Base-by-base conservation (phyloP, 2,888 invertebrate species). In the Diarsia dahlii region DNA sequence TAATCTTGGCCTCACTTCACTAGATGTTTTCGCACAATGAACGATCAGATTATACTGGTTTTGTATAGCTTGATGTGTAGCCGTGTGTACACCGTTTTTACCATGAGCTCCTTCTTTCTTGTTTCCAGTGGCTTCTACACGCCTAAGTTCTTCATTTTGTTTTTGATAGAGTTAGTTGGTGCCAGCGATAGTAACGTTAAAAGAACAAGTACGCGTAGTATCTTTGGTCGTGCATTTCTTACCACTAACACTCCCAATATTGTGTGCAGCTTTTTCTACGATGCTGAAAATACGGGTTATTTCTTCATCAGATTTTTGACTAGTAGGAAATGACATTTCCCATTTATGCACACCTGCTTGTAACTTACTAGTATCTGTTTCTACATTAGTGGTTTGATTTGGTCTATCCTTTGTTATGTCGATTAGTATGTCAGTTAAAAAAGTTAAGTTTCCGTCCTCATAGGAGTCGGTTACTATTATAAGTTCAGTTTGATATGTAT, bases 201-300 rank as follows among this genome's bases (percentile, higher is more conserved):
- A 54, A n/a, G 0, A 2, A 15, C 45, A 66, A 12, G 12, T 15
- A 28, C n/a, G 0, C 3, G 0, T 4, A 0, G 0, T 48, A 20
- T 48, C 39, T 3, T 5, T 15, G 3, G 23, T 48, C 13, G 13
- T 58, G 50, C 74, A 64, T 13, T 5, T 67, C n/a, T 56, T 67
- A 12, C 23, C n/a, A 8, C 39, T 4, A 28, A 50, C 0, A 8
- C 39, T 15, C 12, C 72, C 64, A 23, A 20, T 45, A n/a, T 50
- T 71, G 0, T 20, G 50, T 13, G 58, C 60, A n/a, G n/a, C 12
- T 23, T 15, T 23, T 71, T 50, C 50, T 45, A 50, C 50, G 4
- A 60, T 39, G 12, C 28, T 20, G 0, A 20, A 1, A 15, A 50
- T 6, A 28, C 58, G 48, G 28, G 18, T 39, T n/a, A 50, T 28